Evolutionary conservation across 2,113 vertebrate species (phyloP).

Genomic region (Poeciliopsis retropinna): DNA sequence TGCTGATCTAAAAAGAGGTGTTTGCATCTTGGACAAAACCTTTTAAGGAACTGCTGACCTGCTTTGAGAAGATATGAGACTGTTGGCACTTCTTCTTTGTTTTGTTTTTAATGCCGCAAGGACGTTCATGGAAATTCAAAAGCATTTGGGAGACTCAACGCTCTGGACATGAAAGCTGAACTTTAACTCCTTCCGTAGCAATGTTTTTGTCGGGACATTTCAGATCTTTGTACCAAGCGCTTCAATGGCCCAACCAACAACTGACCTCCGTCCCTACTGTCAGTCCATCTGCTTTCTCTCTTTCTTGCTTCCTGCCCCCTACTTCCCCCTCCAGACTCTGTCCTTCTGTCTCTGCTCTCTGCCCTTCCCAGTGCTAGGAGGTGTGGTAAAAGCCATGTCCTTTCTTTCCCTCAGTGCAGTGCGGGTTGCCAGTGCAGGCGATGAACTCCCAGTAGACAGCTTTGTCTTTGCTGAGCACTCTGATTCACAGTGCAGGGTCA

Average conservation of each 20-base stretch:
- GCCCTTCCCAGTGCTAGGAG: constrained; percentile 45
- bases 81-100: background rate
- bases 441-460: constrained; percentile 86
- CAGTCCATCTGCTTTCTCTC: background rate
- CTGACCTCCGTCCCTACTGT: constrained; percentile 14
- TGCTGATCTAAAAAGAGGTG: constrained; percentile 9
- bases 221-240: background rate
- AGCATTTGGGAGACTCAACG: background rate
- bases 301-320: background rate
- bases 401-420: constrained; percentile 90
- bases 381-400: constrained; percentile 83
- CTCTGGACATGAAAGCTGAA: constrained; percentile 11
- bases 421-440: constrained; percentile 86
- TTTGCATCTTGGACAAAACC: background rate
- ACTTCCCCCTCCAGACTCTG: background rate
- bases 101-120: background rate
- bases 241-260: background rate
- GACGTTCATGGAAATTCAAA: background rate
- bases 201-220: constrained; percentile 25
- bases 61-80: background rate
- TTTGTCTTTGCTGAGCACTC: constrained; percentile 89
- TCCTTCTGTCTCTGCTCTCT: constrained; percentile 23
- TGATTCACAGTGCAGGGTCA: constrained; percentile 82
- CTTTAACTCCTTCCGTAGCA: background rate
- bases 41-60: constrained; percentile 9